A percentile compares a stretch with the other conserved stretches of the same genome.
phyloP scores from a whole-genome alignment of 1,140 invertebrate genomes.

The Xylocopa sonorina region DNA sequence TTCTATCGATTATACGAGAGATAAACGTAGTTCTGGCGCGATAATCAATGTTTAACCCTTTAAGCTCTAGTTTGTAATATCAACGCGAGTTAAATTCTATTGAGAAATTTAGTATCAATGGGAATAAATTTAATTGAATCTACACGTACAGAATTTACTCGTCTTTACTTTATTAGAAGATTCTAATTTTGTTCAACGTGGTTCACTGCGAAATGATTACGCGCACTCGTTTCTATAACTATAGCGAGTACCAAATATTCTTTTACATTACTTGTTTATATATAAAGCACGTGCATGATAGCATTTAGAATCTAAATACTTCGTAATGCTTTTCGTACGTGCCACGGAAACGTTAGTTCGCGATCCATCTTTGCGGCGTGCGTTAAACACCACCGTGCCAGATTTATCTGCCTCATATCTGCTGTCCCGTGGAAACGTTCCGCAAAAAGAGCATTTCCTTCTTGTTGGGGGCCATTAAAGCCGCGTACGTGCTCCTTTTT shows the following conservation, averaged over 20 bases:
- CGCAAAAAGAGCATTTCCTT: constrained; percentile 30
- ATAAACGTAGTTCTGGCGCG: neutral
- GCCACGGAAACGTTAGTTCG: constrained; percentile 59
- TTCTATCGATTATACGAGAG: constrained; percentile 6
- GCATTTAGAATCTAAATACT: neutral
- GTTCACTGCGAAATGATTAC: no score
- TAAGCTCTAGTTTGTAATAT: no score
- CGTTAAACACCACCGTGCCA: constrained; percentile 74
- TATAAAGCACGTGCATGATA: neutral
- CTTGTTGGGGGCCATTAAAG: constrained; percentile 71
- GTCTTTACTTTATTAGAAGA: no score
- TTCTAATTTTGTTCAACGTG: no score
- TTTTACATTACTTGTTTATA: no score
- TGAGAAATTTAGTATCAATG: no score
- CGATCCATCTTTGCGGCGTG: constrained; percentile 61
- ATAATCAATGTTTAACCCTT: no score
- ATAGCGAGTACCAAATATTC: no score
- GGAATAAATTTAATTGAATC: no score
- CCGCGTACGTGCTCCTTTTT: constrained; percentile 73
- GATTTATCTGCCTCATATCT: constrained; percentile 79
- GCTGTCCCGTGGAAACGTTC: constrained; percentile 51
- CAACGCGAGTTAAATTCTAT: no score
- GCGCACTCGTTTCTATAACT: no score
- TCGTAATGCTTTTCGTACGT: constrained; percentile 63
- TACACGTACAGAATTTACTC: no score